These are phyloP conservation scores for Glaucidium brasilianum DNA, from an alignment of 2,113 vertebrate species.

Conservation along the genomic window DNA sequence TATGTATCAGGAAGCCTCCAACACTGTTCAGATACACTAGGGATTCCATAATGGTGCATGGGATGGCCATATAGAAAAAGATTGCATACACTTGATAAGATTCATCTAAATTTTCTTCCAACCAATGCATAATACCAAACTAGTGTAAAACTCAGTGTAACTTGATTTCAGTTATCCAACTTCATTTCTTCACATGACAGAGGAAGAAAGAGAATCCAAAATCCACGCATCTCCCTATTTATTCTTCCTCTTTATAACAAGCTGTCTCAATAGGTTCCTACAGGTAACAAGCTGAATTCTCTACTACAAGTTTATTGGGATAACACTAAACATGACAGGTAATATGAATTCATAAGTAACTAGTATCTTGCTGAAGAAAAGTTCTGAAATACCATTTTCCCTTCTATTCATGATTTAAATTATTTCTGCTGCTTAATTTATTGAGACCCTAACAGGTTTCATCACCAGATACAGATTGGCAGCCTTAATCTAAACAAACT, in stretches of 20 bases:
- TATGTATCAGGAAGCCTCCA: background rate
- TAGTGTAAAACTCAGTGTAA: background rate
- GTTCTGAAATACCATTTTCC: background rate
- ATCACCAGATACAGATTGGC: background rate
- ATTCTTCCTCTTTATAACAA: background rate
- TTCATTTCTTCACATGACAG: background rate
- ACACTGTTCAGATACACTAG: background rate
- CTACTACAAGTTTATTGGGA: background rate
- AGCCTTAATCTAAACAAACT: conserved; percentile 32
- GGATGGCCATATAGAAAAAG: background rate
- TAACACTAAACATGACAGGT: background rate
- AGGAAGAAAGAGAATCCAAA: background rate
- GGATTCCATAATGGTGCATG: background rate
- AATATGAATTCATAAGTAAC: background rate
- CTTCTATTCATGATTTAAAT: background rate
- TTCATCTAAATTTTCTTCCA: background rate
- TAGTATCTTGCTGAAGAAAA: background rate
- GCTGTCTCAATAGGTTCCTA: background rate
- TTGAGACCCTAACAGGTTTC: background rate
- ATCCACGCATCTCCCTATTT: background rate
- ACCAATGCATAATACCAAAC: background rate
- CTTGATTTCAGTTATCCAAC: background rate
- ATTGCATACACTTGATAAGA: background rate
- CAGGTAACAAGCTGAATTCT: background rate
- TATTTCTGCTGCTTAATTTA: background rate